phyloP scores from a whole-genome alignment of 2,113 vertebrate genomes.

The Eira barbara region DNA sequence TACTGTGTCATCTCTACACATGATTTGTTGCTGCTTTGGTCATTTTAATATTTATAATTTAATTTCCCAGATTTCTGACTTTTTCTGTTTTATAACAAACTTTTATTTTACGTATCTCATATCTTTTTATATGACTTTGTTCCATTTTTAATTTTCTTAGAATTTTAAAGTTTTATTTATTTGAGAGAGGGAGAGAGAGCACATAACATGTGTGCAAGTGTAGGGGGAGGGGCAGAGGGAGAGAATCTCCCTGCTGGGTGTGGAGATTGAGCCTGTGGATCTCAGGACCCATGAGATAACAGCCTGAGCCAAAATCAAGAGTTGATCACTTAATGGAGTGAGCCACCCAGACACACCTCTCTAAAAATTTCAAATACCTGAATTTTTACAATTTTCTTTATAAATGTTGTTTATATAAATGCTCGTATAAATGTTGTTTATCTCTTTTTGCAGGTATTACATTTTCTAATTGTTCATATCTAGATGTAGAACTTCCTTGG shows the following conservation, averaged over 20 bases:
- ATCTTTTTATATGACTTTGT: not conserved
- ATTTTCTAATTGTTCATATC: not conserved
- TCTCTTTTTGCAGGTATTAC: not conserved
- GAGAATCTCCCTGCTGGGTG: not conserved
- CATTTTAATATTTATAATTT: not conserved
- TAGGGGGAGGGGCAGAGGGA: too few relatives aligned
- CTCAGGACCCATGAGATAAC: not conserved
- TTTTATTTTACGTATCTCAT: not conserved
- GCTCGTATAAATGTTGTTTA: not conserved
- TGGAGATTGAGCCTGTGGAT: not conserved
- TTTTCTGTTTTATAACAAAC: not conserved
- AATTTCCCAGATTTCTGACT: not conserved
- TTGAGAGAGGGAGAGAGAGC: not conserved
- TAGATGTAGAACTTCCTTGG: not conserved
- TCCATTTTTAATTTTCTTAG: not conserved
- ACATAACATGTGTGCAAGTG: too few relatives aligned
- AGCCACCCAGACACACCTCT: not conserved
- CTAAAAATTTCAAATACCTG: not conserved
- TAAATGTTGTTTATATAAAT: not conserved
- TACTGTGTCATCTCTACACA: not conserved
- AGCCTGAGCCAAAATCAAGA: not conserved
- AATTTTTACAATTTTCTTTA: not conserved
- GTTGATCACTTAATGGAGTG: not conserved
- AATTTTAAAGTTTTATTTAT: not conserved
- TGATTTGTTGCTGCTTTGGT: not conserved